A percentile compares a stretch with the other conserved stretches of the same genome.
Evolutionary conservation across 2,113 vertebrate genomes (phyloP).

Genomic region (Micronisus gabar): DNA sequence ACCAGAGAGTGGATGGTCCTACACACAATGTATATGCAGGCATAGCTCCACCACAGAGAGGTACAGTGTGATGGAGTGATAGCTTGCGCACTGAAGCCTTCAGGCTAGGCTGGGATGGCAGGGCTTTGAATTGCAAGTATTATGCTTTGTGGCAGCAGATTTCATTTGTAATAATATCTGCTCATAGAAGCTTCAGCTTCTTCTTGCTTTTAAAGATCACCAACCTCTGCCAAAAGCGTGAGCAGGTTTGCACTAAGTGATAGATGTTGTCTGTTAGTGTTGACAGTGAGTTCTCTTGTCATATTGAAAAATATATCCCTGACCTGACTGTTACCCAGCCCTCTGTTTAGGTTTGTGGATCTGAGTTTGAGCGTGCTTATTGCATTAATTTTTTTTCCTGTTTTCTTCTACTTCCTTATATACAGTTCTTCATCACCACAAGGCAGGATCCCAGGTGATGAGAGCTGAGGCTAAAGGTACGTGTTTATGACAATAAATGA

Average conservation of each 20-base stretch:
- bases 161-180: not conserved
- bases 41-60: not conserved
- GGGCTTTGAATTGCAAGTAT: not conserved
- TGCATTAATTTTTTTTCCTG: not conserved
- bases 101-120: rapidly evolving
- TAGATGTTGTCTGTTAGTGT: not conserved
- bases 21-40: rapidly evolving
- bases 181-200: not conserved
- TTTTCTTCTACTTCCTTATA: not conserved
- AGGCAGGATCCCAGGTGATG: slow-evolving; percentile 72
- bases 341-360: not conserved
- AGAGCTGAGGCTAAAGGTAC: slow-evolving; percentile 75
- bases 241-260: not conserved
- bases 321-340: not conserved
- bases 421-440: slow-evolving; percentile 73
- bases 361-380: not conserved
- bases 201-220: not conserved
- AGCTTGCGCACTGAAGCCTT: not conserved
- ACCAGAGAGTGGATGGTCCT: not conserved
- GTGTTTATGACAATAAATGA: not conserved
- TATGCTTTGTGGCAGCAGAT: not conserved
- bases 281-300: not conserved
- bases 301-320: not conserved
- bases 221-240: not conserved
- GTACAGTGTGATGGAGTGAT: rapidly evolving